Evolutionary conservation across 1,140 invertebrate species (phyloP), one percentile per base, ranked within the genome.

Genomic region (Colletes latitarsis): DNA sequence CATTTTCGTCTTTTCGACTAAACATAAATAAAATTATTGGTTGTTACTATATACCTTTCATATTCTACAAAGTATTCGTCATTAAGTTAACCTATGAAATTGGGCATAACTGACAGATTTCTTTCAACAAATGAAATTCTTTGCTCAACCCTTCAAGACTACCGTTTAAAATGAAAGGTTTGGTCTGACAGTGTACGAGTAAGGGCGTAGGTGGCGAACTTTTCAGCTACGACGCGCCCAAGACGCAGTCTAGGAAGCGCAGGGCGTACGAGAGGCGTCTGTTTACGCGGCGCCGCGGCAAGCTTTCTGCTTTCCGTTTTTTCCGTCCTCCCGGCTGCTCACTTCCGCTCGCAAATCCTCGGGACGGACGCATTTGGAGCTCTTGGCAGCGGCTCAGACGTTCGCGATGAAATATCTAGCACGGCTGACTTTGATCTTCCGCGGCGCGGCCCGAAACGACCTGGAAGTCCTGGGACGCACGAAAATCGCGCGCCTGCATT

Each of bases 401-500:
- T 79, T 58, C 55, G 46, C 79, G 82, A 85, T 89, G 88, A 89
- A 89, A 89, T 89, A 89, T 89, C 87, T 89, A 86, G 85, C 76
- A 86, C 83, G 81, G 46, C 57, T 86, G 83, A 88, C 88, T 89
- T 89, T 89, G 88, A 89, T 89, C 87, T 89, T 79, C 68, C 81
- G 63, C 57, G 75, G 63, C 83, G 82, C 58, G 66, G 30, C 10
- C 49, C 82, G 57, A 75, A 78, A 66, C 86, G 60, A 75, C 70
- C 75, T 57, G 69, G 63, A 81, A 62, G 64, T 81, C 41, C 69
- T 58, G 41, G 46, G 49, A 64, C 30, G 53, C 43, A 53, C 17
- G 14, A 73, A 74, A 30, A 63, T 64, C 52, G 52, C 63, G 77
- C 17, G 14, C 4, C 6, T 8, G 6, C 57, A 41, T 74, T 60